A percentile compares a stretch with the other conserved stretches of the same genome.
These are phyloP conservation scores for Metellina segmentata DNA, from an alignment of 2,888 invertebrate genomes.

Conservation along the genomic window DNA sequence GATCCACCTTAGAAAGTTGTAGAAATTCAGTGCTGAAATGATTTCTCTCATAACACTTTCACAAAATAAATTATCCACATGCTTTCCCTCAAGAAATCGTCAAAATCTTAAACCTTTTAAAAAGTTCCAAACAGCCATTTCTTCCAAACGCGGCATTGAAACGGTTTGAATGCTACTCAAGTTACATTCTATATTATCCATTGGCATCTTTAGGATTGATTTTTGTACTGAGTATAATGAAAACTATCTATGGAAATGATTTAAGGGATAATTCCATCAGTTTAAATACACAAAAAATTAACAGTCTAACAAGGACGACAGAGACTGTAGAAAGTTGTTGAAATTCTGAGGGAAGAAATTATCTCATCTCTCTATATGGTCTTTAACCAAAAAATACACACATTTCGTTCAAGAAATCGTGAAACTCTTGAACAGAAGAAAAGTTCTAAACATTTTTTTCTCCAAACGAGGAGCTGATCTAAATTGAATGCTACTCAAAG, in stretches of 20 bases:
- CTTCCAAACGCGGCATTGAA: conserved; percentile 13
- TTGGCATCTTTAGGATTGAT: no score
- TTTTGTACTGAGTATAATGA: no score
- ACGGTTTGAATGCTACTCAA: conserved; percentile 24
- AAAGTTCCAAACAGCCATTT: conserved; percentile 7
- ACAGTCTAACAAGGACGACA: neutral
- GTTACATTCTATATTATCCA: conserved; percentile 24
- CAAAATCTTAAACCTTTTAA: conserved; percentile 14
- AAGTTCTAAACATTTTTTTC: neutral
- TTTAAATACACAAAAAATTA: neutral
- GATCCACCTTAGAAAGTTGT: neutral
- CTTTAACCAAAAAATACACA: neutral
- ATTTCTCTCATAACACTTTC: neutral
- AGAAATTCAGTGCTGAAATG: neutral
- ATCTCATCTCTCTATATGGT: neutral
- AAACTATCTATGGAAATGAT: neutral
- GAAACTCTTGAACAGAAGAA: conserved; percentile 13
- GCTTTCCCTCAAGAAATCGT: neutral
- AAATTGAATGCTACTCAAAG: conserved; percentile 20
- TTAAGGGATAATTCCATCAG: neutral
- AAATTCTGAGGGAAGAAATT: neutral
- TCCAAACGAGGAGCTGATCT: conserved; percentile 11
- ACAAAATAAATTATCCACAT: neutral
- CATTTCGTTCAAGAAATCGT: neutral
- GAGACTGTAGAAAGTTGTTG: no score